Base-by-base conservation (phyloP, 2,113 vertebrate genomes). In the Urocolius indicus region DNA sequence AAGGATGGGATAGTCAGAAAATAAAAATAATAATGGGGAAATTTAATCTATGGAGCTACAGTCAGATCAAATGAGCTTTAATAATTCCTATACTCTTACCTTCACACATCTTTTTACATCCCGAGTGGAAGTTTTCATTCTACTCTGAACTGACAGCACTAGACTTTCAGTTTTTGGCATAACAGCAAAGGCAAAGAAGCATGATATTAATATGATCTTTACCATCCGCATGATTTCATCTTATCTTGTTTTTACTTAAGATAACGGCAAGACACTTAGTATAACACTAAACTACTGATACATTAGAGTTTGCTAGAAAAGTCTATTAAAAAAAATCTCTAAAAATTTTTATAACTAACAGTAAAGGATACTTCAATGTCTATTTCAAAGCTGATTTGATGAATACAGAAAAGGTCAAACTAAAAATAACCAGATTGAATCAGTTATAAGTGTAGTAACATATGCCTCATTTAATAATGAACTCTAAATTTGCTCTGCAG, bases 351-450 rank as follows among this genome's bases (percentile, higher is more conserved):
- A 95, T 97, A 97, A 87, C 68, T 66, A 96, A 91, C 93, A 93
- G 89, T 96, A 97, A 98, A 98, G 97, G 93, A 94, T 98, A 98
- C 88, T 96, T 98, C 97, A 97, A 97, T 97, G 96, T 98, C 97
- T 98, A 83, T 97, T 98, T 96, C 95, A 96, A 97, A 97, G 96
- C 87, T 97, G 97, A 97, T 97, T 96, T 98, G 97, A 98, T 97
- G 97, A 97, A 98, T 98, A 96, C 77, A 97, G 97, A 98, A 98
- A 98, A 98, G 98, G 98, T 98, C 98, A 98, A 97, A 94, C 98
- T 98, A 98, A 98, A 98, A 98, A 98, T 98, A 98, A 95, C 97
- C 92, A 94, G 92, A 93, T 84, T 96, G 97, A 97, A 97, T 97
- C 96, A 97, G 96, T 97, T 97, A 95, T 97, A 98, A 97, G 94